Percentiles rank a stretch among this genome's conserved stretches.
These are phyloP conservation scores for Ophthalmotilapia sp. DNA, from an alignment of 2,113 vertebrate species.

Conservation along the genomic window DNA sequence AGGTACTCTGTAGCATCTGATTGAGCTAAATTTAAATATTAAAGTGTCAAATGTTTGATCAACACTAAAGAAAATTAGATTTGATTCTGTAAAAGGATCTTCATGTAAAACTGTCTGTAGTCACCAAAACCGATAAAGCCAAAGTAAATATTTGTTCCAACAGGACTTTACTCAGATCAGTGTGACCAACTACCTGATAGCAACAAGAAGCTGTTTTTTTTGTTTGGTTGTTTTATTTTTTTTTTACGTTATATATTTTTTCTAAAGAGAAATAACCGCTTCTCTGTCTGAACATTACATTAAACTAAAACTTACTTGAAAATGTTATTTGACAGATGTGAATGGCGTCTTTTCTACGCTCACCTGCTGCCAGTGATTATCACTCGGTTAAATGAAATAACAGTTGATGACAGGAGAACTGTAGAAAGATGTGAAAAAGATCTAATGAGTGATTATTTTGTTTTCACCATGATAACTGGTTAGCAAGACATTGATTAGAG, in stretches of 20 bases:
- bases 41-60: background rate
- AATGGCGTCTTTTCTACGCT: background rate
- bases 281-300: background rate
- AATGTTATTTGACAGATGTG: background rate
- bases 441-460: background rate
- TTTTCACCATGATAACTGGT: background rate
- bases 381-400: background rate
- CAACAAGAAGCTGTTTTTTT: background rate
- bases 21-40: background rate
- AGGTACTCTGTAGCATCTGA: background rate
- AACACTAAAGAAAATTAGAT: background rate
- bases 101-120: background rate
- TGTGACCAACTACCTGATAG: background rate
- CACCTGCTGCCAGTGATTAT: background rate
- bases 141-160: background rate
- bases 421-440: background rate
- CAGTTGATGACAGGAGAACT: background rate
- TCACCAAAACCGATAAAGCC: background rate
- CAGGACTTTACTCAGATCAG: background rate
- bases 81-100: background rate
- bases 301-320: background rate
- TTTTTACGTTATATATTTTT: background rate
- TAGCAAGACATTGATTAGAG: background rate
- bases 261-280: background rate
- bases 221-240: background rate